These are phyloP conservation scores for Callyntrura guangdongensis DNA, from an alignment of 2,888 invertebrate genomes.

Conservation along the genomic window DNA sequence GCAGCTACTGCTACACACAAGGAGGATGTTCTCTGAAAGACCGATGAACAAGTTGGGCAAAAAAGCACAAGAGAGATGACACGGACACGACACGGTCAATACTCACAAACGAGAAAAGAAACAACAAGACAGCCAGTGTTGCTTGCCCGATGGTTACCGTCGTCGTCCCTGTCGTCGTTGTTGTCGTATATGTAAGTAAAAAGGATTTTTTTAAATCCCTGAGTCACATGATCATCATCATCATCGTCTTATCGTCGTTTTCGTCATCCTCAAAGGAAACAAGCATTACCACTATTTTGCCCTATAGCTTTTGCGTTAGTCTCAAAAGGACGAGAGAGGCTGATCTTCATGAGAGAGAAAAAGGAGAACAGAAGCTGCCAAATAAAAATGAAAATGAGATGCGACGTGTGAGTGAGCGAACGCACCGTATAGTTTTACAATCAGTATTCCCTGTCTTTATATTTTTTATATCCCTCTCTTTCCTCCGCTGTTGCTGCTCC, in stretches of 20 bases:
- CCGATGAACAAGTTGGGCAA: constrained; percentile 10
- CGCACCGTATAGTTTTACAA: background rate
- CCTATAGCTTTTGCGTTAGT: background rate
- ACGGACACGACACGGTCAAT: constrained; percentile 38
- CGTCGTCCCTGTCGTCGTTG: background rate
- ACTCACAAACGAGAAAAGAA: background rate
- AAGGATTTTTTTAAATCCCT: constrained; percentile 27
- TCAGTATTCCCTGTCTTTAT: background rate
- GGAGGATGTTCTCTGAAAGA: background rate
- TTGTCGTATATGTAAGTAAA: constrained; percentile 6
- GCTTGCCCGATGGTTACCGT: background rate
- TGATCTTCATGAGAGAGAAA: background rate
- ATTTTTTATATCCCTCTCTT: background rate
- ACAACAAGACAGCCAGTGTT: background rate
- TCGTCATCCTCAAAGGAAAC: constrained; percentile 19
- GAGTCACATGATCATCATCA: background rate
- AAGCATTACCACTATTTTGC: background rate
- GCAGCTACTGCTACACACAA: background rate
- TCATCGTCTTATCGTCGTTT: too few relatives aligned
- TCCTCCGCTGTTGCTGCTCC: background rate
- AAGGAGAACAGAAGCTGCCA: constrained; percentile 43
- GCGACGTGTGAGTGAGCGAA: background rate
- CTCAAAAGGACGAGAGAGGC: too few relatives aligned
- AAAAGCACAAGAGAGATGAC: background rate
- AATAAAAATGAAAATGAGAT: constrained; percentile 33